Evolutionary conservation across 2,797 vertebrate species (phyloP).

Genomic region (Micropoecilia bifurca): DNA sequence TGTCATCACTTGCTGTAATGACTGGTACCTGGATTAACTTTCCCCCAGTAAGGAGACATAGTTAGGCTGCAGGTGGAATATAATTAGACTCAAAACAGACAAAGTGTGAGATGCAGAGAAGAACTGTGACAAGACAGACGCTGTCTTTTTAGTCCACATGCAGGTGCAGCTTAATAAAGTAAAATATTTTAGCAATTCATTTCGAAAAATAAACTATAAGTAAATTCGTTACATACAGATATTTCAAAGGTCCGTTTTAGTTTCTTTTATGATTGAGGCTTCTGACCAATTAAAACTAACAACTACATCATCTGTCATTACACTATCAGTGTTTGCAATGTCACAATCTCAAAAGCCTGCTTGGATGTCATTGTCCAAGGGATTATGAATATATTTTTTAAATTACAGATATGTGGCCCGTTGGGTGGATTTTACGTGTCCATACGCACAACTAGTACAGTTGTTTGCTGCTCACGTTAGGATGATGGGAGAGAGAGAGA

Average conservation of each 20-base stretch:
- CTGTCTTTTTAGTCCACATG: constrained; percentile 12
- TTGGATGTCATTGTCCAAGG: background rate
- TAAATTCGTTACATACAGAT: background rate
- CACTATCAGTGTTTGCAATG: background rate
- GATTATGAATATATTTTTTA: background rate
- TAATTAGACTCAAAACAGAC: constrained; percentile 61
- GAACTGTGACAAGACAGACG: background rate
- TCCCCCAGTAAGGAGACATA: constrained; percentile 38
- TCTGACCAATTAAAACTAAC: background rate
- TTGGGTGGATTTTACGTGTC: background rate
- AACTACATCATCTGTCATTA: too few relatives aligned
- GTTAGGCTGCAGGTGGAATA: constrained; percentile 61
- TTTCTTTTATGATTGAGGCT: background rate
- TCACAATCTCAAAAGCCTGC: background rate
- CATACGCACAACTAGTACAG: background rate
- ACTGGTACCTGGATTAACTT: constrained; percentile 75
- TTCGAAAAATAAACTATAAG: background rate
- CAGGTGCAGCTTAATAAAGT: background rate
- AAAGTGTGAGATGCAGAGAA: constrained; percentile 17
- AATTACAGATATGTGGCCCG: background rate
- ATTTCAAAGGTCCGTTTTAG: background rate
- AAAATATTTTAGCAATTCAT: background rate
- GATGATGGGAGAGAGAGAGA: background rate
- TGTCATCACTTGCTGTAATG: constrained; percentile 83
- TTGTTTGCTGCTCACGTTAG: background rate